Base-by-base conservation (phyloP, 2,888 invertebrate species). In the Drosophila leonis region DNA sequence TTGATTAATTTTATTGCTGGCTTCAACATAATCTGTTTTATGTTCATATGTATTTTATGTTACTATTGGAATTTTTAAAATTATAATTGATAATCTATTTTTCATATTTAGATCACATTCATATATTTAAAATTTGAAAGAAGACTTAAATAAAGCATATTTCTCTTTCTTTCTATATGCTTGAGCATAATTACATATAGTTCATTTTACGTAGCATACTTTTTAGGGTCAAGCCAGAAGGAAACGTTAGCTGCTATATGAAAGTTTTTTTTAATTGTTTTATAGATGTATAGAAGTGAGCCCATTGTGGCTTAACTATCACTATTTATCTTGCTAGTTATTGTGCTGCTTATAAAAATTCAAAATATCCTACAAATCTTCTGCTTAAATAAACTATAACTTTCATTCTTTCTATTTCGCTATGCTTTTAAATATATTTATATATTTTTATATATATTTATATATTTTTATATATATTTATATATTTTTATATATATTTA, bases 141-240 rank as follows among this genome's bases (percentile, higher is more conserved):
- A 7, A 15, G 8, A n/a, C 3, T 2, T 39, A n/a, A n/a, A 46
- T 27, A 46, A 5, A 41, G 2, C 41, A 42, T 29, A n/a, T 29
- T 9, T 48, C 0, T n/a, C 1, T 4, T n/a, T 29, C 29, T 29
- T 48, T 27, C 1, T 0, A 48, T n/a, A 9, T 13, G 24, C 13
- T 7, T 24, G 4, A 8, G 9, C 46, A 46, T 15, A 27, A 27
- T 9, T 24, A 24, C 2, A 10, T 0, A 24, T 24, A 6, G 15
- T 2, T 10, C 5, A 10, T 7, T 31, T 31, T 59, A 10, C 41
- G 1, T 44, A 54, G 65, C 49, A 51, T 49, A 65, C 62, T 49
- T 65, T 61, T 49, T 20, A 49, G 42, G 15, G 31, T 15, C 0
- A 7, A 1, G 4, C 6, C 7, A 15, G 4, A 20, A 12, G 18